A percentile compares a stretch with the other conserved stretches of the same genome.
Conservation (phyloP, 2,113 vertebrate genomes). For the Cepphus grylle region DNA sequence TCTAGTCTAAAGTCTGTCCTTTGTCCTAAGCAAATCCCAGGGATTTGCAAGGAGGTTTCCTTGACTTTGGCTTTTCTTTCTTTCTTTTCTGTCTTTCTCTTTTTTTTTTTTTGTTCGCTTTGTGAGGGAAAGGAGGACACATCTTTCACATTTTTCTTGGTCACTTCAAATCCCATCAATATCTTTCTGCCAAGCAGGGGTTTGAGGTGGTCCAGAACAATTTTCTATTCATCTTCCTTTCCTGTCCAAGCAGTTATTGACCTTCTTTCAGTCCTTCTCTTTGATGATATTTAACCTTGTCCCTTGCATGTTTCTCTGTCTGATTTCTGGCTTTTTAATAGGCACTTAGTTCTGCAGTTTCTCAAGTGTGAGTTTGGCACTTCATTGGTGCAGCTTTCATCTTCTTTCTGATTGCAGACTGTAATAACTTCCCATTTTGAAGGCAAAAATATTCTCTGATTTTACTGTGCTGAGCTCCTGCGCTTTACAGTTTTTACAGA, state of each 20-base stretch:
- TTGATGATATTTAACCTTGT: slow-evolving; percentile 79
- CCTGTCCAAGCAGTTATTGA: slow-evolving; percentile 74
- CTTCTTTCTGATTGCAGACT: slow-evolving; percentile 28
- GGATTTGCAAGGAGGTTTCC: neutral
- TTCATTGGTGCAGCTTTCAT: slow-evolving; percentile 52
- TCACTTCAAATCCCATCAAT: slow-evolving; percentile 72
- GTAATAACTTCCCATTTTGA: slow-evolving; percentile 32
- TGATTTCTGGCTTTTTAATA: slow-evolving; percentile 76
- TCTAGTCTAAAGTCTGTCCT: neutral
- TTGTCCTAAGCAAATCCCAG: neutral
- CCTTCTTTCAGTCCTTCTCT: slow-evolving; percentile 73
- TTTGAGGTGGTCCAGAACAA: slow-evolving; percentile 58
- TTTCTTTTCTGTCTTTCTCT: neutral
- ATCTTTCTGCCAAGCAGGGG: slow-evolving; percentile 49
- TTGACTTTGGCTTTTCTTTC: neutral
- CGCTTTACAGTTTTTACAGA: neutral
- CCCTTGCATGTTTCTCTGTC: slow-evolving; percentile 60
- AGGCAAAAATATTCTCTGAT: slow-evolving; percentile 33
- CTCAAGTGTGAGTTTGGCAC: slow-evolving; percentile 34
- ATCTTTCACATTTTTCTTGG: slow-evolving; percentile 66
- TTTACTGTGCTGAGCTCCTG: neutral
- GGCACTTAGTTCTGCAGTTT: slow-evolving; percentile 61
- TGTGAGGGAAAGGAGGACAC: slow-evolving; percentile 47
- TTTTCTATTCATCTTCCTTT: slow-evolving; percentile 73
- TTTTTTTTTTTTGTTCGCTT: neutral